phyloP scores from a whole-genome alignment of 2,113 vertebrate genomes.

The Myrmophylax atrothorax region DNA sequence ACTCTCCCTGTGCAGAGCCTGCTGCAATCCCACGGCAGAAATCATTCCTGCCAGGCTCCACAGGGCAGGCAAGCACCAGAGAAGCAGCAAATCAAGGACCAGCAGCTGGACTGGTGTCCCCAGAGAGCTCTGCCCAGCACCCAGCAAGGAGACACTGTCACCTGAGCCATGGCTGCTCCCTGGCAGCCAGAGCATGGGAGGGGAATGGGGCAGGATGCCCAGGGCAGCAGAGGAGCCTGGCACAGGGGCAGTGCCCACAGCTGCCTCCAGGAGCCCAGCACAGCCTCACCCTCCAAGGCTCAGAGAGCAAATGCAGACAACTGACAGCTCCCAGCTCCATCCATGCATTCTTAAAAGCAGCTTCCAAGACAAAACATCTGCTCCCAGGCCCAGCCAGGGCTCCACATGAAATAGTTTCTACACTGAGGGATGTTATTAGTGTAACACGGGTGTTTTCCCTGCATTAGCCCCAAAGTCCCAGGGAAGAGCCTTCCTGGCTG shows the following conservation, averaged over 20 bases:
- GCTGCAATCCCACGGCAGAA: background rate
- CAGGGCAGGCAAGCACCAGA: too few relatives aligned
- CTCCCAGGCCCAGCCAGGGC: background rate
- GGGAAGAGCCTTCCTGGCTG: background rate
- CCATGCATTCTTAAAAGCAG: background rate
- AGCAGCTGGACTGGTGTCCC: background rate
- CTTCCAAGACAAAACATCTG: constrained; percentile 33
- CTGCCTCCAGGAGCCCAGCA: background rate
- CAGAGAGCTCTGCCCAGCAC: background rate
- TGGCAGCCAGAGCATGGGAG: background rate
- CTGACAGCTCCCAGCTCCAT: background rate
- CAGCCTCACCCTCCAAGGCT: background rate
- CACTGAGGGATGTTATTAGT: background rate
- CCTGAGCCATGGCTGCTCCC: background rate
- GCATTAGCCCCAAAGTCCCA: background rate
- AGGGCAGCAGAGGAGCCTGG: background rate
- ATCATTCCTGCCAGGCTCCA: background rate
- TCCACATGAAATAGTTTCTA: background rate
- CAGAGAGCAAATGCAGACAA: background rate
- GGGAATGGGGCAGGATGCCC: background rate
- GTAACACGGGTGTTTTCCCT: background rate
- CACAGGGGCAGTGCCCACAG: fast-evolving
- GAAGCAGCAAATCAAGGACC: background rate
- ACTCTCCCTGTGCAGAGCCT: fast-evolving
- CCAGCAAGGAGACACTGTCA: background rate